phyloP scores from a whole-genome alignment of 2,888 invertebrate genomes.

The Eristalis intricaria region DNA sequence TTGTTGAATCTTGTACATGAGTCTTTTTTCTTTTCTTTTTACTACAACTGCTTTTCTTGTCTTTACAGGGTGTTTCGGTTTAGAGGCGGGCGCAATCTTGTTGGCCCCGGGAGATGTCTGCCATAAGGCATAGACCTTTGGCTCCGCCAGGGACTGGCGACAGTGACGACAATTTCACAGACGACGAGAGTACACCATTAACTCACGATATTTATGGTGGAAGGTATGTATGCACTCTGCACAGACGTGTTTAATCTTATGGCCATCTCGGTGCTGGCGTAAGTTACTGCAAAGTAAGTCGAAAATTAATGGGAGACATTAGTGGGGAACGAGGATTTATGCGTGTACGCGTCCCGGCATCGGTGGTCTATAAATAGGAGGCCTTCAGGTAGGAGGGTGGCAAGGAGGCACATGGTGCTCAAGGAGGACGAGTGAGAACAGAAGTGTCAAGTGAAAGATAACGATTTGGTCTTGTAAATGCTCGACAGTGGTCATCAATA shows the following conservation, averaged over 20 bases:
- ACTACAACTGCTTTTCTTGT: slow-evolving; percentile 21
- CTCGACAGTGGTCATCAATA: not conserved
- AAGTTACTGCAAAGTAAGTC: not conserved
- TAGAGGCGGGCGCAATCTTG: slow-evolving; percentile 47
- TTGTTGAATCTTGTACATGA: slow-evolving; percentile 31
- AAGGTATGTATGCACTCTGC: slow-evolving; percentile 84
- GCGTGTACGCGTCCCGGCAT: not conserved
- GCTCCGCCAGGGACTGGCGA: slow-evolving; percentile 80
- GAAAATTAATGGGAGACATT: slow-evolving; percentile 2
- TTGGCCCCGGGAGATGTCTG: slow-evolving; percentile 83
- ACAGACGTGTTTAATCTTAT: not conserved
- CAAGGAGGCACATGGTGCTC: too few relatives aligned
- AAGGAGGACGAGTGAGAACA: not conserved
- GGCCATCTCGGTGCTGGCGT: not conserved
- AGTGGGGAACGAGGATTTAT: not conserved
- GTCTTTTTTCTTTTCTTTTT: slow-evolving; percentile 11
- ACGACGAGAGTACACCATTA: slow-evolving; percentile 93
- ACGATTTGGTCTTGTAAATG: not conserved
- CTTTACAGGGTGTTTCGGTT: slow-evolving; percentile 51
- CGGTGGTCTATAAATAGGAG: slow-evolving; percentile 10
- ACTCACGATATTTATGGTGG: slow-evolving; percentile 94
- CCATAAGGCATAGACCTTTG: slow-evolving; percentile 85
- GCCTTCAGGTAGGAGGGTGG: not conserved
- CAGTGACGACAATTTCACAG: slow-evolving; percentile 90
- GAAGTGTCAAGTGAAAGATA: not conserved